Conservation (phyloP, 1,140 invertebrate species). For the Bombus pascuorum region DNA sequence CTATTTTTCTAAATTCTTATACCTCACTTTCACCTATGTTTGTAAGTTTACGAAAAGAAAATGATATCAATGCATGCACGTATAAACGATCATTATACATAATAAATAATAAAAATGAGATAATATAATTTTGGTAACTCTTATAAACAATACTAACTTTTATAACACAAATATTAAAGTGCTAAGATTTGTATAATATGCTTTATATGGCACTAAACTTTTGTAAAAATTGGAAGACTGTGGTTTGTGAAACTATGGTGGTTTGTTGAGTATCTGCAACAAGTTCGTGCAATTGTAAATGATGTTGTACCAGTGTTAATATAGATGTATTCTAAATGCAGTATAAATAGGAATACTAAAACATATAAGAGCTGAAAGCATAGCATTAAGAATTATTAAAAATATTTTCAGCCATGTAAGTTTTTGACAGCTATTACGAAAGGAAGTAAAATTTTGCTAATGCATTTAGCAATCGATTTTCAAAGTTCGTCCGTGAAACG, state of each 20-base stretch:
- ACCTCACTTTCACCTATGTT: neutral
- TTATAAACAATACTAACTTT: slow-evolving; percentile 7
- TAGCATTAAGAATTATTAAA: slow-evolving; percentile 44
- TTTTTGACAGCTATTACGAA: slow-evolving; percentile 35
- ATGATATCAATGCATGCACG: neutral
- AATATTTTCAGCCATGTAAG: slow-evolving; percentile 45
- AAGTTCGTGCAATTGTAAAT: slow-evolving; percentile 32
- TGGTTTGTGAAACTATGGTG: slow-evolving; percentile 24
- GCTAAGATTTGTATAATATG: slow-evolving; percentile 20
- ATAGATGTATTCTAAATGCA: slow-evolving; percentile 42
- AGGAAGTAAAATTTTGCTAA: slow-evolving; percentile 25
- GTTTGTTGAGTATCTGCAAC: slow-evolving; percentile 31
- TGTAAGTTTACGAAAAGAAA: slow-evolving; percentile 4
- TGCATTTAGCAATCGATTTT: slow-evolving; percentile 50
- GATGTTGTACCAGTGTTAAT: neutral
- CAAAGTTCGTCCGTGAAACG: slow-evolving; percentile 92
- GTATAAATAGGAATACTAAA: slow-evolving; percentile 45
- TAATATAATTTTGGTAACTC: slow-evolving; percentile 31
- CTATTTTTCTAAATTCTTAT: neutral
- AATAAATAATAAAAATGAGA: slow-evolving; percentile 45
- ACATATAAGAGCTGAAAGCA: slow-evolving; percentile 29
- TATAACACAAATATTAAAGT: slow-evolving; percentile 37
- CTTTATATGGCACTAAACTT: slow-evolving; percentile 58
- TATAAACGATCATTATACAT: neutral
- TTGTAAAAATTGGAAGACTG: slow-evolving; percentile 65